Evolutionary conservation across 1,140 invertebrate species (phyloP).

Genomic region (Papilio glaucus): DNA sequence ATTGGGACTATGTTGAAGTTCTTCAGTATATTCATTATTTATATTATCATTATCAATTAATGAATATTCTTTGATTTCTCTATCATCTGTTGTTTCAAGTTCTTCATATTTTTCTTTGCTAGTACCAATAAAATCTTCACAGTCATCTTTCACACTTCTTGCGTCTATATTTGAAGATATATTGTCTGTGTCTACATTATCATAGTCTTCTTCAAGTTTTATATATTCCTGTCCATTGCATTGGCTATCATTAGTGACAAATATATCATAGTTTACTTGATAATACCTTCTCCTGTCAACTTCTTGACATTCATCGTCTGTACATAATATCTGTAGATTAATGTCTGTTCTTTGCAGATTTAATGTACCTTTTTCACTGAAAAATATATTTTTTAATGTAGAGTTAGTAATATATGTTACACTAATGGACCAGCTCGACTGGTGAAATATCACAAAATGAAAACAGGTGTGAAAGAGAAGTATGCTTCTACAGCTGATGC

Average conservation of each 20-base stretch:
- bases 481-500: too few species aligned
- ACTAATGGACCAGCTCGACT: too few species aligned
- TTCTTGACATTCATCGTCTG: conserved; percentile 57
- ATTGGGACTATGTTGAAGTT: not conserved
- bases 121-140: conserved; percentile 39
- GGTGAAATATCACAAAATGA: too few species aligned
- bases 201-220: conserved; percentile 46
- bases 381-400: too few species aligned
- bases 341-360: conserved; percentile 62
- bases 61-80: not conserved
- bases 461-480: too few species aligned
- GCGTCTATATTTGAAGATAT: conserved; percentile 12
- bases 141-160: conserved; percentile 36
- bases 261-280: conserved; percentile 42
- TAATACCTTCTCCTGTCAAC: conserved; percentile 37
- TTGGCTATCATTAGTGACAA: conserved; percentile 42
- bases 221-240: conserved; percentile 44
- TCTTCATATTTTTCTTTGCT: not conserved
- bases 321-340: conserved; percentile 58
- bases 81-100: not conserved
- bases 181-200: conserved; percentile 17
- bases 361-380: conserved; percentile 65
- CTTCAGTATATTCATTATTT: conserved; percentile 13
- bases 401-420: too few species aligned
- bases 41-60: too few species aligned